These are phyloP conservation scores for Cynopterus sphinx DNA, from an alignment of 2,797 vertebrate species.

Conservation along the genomic window DNA sequence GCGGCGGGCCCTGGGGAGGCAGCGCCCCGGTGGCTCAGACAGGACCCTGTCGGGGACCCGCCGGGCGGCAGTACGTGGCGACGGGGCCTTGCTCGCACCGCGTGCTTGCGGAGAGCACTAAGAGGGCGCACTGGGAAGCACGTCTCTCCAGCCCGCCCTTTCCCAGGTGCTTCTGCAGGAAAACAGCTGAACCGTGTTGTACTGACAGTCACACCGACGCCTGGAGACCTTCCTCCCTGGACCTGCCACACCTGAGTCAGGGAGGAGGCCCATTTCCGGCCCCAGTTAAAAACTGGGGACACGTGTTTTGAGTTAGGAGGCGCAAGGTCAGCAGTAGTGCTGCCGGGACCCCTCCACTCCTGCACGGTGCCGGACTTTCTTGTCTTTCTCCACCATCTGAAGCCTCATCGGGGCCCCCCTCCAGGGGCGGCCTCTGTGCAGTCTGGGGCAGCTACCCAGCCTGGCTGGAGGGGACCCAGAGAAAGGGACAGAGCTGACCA, in stretches of 20 bases:
- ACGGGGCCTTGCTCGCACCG: neutral
- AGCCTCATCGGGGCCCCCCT: neutral
- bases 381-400: neutral
- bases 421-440: neutral
- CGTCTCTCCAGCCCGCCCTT: neutral
- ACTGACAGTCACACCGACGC: neutral
- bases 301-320: neutral
- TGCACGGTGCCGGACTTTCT: neutral
- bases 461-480: neutral
- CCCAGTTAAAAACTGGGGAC: neutral
- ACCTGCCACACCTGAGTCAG: neutral
- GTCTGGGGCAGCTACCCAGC: neutral
- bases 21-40: too few relatives aligned
- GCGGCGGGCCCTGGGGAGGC: neutral
- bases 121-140: neutral
- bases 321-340: too few relatives aligned
- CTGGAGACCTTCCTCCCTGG: neutral
- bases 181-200: neutral
- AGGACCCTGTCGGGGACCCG: neutral
- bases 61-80: neutral
- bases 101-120: neutral
- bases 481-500: neutral
- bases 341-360: neutral
- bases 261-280: neutral
- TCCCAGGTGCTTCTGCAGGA: neutral